Base-by-base conservation (phyloP, 2,113 vertebrate genomes). In the Tachuris rubrigastra region DNA sequence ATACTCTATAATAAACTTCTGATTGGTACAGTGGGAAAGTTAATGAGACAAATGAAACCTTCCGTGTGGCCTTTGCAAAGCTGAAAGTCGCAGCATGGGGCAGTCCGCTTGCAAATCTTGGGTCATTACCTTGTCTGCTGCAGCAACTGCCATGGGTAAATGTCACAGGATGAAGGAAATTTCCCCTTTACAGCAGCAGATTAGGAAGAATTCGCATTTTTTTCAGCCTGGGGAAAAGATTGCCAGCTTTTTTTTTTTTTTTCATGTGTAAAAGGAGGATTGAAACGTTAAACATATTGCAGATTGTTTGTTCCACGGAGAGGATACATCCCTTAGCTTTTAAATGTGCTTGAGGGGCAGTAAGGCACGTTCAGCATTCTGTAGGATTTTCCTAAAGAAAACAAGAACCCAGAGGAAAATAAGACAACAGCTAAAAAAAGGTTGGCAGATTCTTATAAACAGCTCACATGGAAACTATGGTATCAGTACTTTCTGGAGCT, bases 41-140 rank as follows among this genome's bases (percentile, higher is more conserved):
- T 94, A 94, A 92, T 95, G 90, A 95, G 95, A 97, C 93, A 93
- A 96, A 95, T 95, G 97, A 97, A 97, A 94, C 52, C 53, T 79
- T 95, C 94, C 24, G 35, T 95, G 97, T 97, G 94, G 93, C 96
- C 69, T 94, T 94, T 74, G 83, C 53, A 82, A 56, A 89, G 41
- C 78, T 95, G 67, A 62, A 74, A 85, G 85, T 85, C 93, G 5
- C 94, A 95, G 95, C 59, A 5, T 95, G 93, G 92, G 89, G 88
- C 87, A 90, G 79, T 84, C 49, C 81, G 65, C 84, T 94, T 96
- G 95, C 93, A 95, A 89, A 93, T 92, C 89, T 74, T 94, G 89
- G 95, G 92, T 96, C 75, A 85, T 96, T 97, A 97, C 96, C 95
- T 97, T 98, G 96, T 97, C 97, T 97, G 95, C 80, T 95, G 84